A percentile compares a stretch with the other conserved stretches of the same genome.
Conservation (phyloP, 1,140 invertebrate species). For the Cherax quadricarinatus region DNA sequence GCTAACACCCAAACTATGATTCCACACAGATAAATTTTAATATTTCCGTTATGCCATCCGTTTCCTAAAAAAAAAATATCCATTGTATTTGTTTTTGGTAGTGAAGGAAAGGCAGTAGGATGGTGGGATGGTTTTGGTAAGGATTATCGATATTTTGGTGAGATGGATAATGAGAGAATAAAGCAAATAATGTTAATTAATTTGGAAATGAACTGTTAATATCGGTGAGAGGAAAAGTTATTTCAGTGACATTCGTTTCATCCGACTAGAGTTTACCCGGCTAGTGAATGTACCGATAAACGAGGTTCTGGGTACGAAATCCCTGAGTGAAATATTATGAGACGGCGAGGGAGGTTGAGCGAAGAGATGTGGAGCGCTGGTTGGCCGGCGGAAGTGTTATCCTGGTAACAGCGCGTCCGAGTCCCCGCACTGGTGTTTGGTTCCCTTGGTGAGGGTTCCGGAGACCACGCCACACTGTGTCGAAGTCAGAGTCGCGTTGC, state of each 20-base stretch:
- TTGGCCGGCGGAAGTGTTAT: neutral
- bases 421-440: neutral
- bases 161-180: neutral
- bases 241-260: neutral
- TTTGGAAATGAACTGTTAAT: neutral
- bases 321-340: neutral
- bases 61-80: no score
- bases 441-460: neutral
- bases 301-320: conserved; percentile 27
- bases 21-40: no score
- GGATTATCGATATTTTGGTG: no score
- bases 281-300: neutral
- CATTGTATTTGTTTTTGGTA: no score
- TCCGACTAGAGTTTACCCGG: neutral
- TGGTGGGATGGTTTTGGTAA: no score
- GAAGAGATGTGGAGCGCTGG: neutral
- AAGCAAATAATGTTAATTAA: neutral
- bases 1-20: no score
- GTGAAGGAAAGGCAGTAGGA: no score
- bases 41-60: no score
- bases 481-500: neutral
- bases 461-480: no score
- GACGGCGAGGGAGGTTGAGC: neutral
- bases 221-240: neutral
- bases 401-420: conserved; percentile 26